Evolutionary conservation across 2,888 invertebrate species (phyloP), one percentile per base, ranked within the genome.

Genomic region (Aplocera efformata): DNA sequence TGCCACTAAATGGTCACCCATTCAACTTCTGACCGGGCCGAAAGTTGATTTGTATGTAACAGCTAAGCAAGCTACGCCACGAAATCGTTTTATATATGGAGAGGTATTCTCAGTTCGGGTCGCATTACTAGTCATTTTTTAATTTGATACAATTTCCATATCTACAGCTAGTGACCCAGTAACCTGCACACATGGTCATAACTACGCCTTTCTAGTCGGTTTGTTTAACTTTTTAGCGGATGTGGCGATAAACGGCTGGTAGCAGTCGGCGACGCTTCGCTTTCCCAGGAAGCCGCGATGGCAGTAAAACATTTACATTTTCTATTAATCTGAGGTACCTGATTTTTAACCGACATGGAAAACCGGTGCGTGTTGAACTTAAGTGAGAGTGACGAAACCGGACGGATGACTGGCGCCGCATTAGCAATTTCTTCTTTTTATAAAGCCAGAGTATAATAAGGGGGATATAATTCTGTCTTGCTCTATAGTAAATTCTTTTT

Each of bases 171-270:
- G 53, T 63, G 67, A 72, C 72, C 72, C 44, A 72, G 68, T 71
- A 61, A 70, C 70, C 64, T 49, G 52, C 45, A 17, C 13, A 42
- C 45, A 43, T 44, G 54, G 57, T 50, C 48, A 54, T 55, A 53
- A 49, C 52, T 50, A 50, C 50, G 56, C 60, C 67, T 70, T 69
- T 71, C 69, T 71, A 67, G 53, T 41, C 41, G 53, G 65, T 72
- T 71, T 71, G 64, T 68, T 70, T 67, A 66, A 68, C 60, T 58
- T 59, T 67, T 69, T 72, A 64, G 63, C 67, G 67, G 66, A 68
- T 64, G 56, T 61, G 58, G 55, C 51, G 60, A 59, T 62, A 53
- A 56, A 56, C 58, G 46, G 50, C 52, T 49, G 41, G 37, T 22
- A 40, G 27, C 17, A 22, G 26, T 40, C 51, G 53, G 48, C 50